Base-by-base conservation (phyloP, 2,113 vertebrate genomes). In the Crypturellus undulatus region DNA sequence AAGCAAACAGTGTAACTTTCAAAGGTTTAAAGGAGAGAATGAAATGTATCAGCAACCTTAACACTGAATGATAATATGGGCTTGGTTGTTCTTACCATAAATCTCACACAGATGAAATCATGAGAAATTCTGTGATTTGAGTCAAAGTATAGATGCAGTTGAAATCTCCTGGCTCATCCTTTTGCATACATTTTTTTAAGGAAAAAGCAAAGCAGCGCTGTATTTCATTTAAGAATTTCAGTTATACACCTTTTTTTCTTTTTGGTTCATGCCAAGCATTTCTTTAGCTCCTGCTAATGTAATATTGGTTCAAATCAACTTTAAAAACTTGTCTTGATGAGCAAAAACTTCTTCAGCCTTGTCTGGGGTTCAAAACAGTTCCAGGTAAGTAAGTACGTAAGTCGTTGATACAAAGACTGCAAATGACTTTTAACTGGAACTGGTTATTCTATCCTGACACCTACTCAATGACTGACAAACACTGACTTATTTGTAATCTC, bases 321-420 rank as follows among this genome's bases (percentile, higher is more conserved):
- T 88, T 62, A 58, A 88, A 90, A 90, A 4, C 19, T 65, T 69
- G 2, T 52, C 10, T 40, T 77, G 54, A 94, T 92, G 79, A 80
- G 40, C 40, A 13, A 49, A 34, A 73, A 67, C 32, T 75, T 43
- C 36, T 28, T 21, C 20, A 80, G 73, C 12, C 4, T 38, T 45
- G 64, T 1, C 24, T 7, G 20, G 18, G 28, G 86, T 20, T 9
- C 10, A 86, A 88, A 69, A 84, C 25, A 4, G 0, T 56, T 84
- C 24, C 34, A 71, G 0, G 0, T 6, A 58, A 54, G 38, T 38
- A 38, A 38, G 0, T 6, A 58, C 49, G 38, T 38, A 38, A 38
- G 22, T 6, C 42, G 4, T 4, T 59, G 40, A 67, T 43, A 69
- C 4, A 81, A 78, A 28, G 21, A 68, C 15, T 79, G 26, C 13